Evolutionary conservation across 37 sponge, comb jelly and placozoan species (phyloP), one percentile per base, ranked within the genome.

Genomic region (Dysidea cf. avara): DNA sequence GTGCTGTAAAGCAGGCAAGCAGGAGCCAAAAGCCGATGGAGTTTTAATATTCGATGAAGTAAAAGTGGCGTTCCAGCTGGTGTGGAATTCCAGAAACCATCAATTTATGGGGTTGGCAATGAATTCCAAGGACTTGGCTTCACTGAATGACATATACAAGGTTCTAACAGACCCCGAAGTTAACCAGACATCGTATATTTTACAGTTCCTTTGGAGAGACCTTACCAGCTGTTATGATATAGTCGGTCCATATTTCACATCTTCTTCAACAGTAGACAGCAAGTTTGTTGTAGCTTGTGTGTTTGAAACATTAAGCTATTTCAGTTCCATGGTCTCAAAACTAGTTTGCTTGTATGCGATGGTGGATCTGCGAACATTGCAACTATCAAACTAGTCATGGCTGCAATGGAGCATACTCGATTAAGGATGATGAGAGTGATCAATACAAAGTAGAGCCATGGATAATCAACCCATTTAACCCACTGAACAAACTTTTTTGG

Each of bases 191-290:
- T n/a, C n/a, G n/a, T n/a, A n/a, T n/a, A n/a, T n/a, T n/a, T n/a
- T n/a, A n/a, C n/a, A n/a, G n/a, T n/a, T n/a, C n/a, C n/a, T n/a
- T n/a, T n/a, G n/a, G n/a, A n/a, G n/a, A n/a, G n/a, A n/a, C n/a
- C n/a, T n/a, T n/a, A n/a, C n/a, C n/a, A n/a, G n/a, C 20, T 2
- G 32, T 32, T 77, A 56, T 66, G 78, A 77, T 56, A 48, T 77
- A 16, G 31, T 77, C 67, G 78, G 78, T 24, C 78, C 78, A 2
- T 66, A 77, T 48, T 77, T 54, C 58, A 68, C 69, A 6, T 9
- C 46, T 30, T 7, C 7, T 17, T 7, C 26, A 7, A 4, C 51
- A 5, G 21, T 68, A 13, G 69, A 68, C 7, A 29, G 33, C 53
- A 68, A 68, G 30, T 68, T 68, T 49, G 22, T 68, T 18, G 6